These are phyloP conservation scores for Lepidotrigona ventralis DNA, from an alignment of 1,140 invertebrate genomes.

Conservation along the genomic window DNA sequence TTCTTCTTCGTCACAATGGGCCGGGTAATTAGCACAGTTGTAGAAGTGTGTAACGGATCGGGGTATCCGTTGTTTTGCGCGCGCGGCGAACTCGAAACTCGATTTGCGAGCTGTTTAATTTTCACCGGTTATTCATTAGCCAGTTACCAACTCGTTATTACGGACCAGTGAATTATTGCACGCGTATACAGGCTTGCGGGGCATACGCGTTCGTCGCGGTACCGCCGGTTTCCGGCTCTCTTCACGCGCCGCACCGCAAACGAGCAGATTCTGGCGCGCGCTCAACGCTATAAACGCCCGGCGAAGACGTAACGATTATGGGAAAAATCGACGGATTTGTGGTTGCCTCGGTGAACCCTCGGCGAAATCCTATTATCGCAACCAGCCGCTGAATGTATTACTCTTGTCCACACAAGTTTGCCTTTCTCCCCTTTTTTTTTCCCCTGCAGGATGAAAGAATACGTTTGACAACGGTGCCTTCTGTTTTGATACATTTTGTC, in stretches of 20 bases:
- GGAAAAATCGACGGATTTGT: slow-evolving; percentile 21
- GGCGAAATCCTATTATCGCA: neutral
- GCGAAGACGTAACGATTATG: slow-evolving; percentile 10
- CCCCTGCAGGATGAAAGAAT: neutral
- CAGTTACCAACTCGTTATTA: slow-evolving; percentile 65
- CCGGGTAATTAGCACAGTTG: neutral
- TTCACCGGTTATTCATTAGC: slow-evolving; percentile 65
- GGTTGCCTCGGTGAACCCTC: neutral
- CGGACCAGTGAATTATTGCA: slow-evolving; percentile 52
- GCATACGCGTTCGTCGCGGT: slow-evolving; percentile 11
- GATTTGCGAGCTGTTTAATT: slow-evolving; percentile 66
- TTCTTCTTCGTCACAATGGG: neutral
- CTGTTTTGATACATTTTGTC: no score
- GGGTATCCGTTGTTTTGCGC: neutral
- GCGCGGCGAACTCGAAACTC: slow-evolving; percentile 47
- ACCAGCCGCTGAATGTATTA: neutral
- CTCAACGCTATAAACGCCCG: slow-evolving; percentile 24
- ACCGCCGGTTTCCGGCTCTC: slow-evolving; percentile 35
- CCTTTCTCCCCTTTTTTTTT: neutral
- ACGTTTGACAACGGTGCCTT: no score
- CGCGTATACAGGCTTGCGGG: neutral
- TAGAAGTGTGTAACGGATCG: slow-evolving; percentile 2
- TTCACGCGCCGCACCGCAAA: slow-evolving; percentile 26
- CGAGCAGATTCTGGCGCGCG: slow-evolving; percentile 22
- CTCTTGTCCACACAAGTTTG: no score